Evolutionary conservation across 2,797 vertebrate genomes (phyloP).

Genomic region (Streptopelia turtur): DNA sequence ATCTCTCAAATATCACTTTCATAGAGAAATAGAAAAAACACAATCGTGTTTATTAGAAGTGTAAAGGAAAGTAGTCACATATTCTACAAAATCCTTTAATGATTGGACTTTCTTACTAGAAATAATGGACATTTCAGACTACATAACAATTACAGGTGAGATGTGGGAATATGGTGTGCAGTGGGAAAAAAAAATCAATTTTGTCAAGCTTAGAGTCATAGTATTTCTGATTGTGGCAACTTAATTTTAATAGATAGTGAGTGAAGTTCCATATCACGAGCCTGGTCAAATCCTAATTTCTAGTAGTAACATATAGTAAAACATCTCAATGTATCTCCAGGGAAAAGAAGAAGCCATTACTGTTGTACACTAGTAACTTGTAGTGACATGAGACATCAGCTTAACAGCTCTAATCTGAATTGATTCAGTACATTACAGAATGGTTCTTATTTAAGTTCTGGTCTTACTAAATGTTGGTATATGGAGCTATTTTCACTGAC

Average conservation of each 20-base stretch:
- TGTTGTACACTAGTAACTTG: background rate
- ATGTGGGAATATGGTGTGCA: background rate
- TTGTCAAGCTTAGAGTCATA: background rate
- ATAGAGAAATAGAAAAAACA: background rate
- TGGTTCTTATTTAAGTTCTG: background rate
- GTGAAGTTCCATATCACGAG: background rate
- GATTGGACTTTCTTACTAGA: background rate
- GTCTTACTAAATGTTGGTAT: background rate
- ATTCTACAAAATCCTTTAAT: background rate
- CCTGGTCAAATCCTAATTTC: background rate
- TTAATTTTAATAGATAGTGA: background rate
- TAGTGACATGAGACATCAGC: background rate
- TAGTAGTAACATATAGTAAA: background rate
- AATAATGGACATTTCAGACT: background rate
- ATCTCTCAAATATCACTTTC: background rate
- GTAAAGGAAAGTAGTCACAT: background rate
- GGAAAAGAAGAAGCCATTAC: background rate
- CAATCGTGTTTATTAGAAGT: background rate
- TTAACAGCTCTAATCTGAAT: background rate
- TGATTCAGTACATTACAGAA: background rate
- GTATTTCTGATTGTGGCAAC: background rate
- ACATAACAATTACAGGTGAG: background rate
- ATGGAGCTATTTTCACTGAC: background rate
- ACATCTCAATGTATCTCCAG: background rate
- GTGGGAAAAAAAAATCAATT: background rate